A percentile compares a stretch with the other conserved stretches of the same genome.
Conservation (phyloP, 1,140 invertebrate species). For the Cydia fagiglandana region DNA sequence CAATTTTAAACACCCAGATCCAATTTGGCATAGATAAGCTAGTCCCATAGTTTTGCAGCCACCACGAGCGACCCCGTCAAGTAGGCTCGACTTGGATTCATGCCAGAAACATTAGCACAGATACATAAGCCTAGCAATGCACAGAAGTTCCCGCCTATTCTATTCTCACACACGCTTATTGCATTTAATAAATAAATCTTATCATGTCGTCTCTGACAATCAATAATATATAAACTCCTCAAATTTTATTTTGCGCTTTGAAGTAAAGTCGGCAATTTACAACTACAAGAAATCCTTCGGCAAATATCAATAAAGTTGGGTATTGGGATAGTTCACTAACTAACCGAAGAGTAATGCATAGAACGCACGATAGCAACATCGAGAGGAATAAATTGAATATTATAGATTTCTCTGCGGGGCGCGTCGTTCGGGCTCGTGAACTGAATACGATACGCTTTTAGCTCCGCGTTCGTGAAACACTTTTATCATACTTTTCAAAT, state of each 20-base stretch:
- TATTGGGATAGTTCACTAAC: neutral
- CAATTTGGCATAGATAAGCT: constrained; percentile 44
- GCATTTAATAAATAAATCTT: neutral
- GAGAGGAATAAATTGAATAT: constrained; percentile 17
- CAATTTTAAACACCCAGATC: neutral
- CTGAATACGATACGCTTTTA: constrained; percentile 10
- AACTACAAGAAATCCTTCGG: neutral
- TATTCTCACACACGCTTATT: neutral
- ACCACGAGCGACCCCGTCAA: constrained; percentile 36
- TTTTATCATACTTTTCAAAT: constrained; percentile 14
- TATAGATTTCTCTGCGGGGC: constrained; percentile 21
- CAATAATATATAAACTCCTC: neutral
- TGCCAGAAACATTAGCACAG: constrained; percentile 54
- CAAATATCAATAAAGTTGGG: constrained; percentile 5
- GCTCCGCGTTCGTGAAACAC: neutral
- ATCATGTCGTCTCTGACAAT: neutral
- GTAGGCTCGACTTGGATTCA: constrained; percentile 47
- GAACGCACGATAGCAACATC: constrained; percentile 24
- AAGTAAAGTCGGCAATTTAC: neutral
- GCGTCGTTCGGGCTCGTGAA: constrained; percentile 18
- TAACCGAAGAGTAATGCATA: constrained; percentile 25
- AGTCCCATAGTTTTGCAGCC: constrained; percentile 32
- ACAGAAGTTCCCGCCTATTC: constrained; percentile 11
- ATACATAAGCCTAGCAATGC: constrained; percentile 32
- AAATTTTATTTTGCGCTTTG: neutral